phyloP scores from a whole-genome alignment of 2,113 vertebrate genomes.

The Neogobius melanostomus region DNA sequence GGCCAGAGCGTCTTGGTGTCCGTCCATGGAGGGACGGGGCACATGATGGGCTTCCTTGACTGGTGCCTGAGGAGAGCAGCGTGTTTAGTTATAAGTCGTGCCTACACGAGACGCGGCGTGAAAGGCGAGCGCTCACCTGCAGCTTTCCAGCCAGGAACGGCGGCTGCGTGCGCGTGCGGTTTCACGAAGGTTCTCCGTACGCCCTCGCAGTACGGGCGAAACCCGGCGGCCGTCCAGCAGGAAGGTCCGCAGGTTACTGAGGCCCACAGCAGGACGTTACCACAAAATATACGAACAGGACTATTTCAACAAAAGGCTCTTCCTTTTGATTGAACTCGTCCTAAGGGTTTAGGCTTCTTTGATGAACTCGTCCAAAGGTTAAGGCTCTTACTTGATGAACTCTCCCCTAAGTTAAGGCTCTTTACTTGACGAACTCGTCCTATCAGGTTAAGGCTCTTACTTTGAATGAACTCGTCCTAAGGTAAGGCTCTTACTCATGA shows the following conservation, averaged over 20 bases:
- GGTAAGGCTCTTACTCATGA: no score
- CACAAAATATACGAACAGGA: no score
- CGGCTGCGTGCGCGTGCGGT: slow-evolving; percentile 90
- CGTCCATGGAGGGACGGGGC: slow-evolving; percentile 98
- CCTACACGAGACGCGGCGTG: not conserved
- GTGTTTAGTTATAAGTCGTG: no score
- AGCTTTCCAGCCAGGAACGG: slow-evolving; percentile 98
- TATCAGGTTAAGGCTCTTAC: no score
- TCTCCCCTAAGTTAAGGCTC: no score
- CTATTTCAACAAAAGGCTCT: no score
- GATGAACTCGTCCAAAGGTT: no score
- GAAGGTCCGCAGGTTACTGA: slow-evolving; percentile 93
- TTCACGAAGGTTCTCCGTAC: slow-evolving; percentile 91
- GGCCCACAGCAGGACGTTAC: not conserved
- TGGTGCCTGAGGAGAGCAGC: slow-evolving; percentile 85
- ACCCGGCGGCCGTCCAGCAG: slow-evolving; percentile 87
- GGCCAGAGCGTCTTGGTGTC: slow-evolving; percentile 94
- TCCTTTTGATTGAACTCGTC: no score
- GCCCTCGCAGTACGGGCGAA: slow-evolving; percentile 96
- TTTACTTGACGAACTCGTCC: no score
- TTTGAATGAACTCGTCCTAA: no score
- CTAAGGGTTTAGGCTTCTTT: no score
- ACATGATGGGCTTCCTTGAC: slow-evolving; percentile 97
- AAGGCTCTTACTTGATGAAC: no score
- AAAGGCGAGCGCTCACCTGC: slow-evolving; percentile 74